A percentile compares a stretch with the other conserved stretches of the same genome.
These are phyloP conservation scores for Oreochromis tanganicae DNA, from an alignment of 2,113 vertebrate species.

Conservation along the genomic window DNA sequence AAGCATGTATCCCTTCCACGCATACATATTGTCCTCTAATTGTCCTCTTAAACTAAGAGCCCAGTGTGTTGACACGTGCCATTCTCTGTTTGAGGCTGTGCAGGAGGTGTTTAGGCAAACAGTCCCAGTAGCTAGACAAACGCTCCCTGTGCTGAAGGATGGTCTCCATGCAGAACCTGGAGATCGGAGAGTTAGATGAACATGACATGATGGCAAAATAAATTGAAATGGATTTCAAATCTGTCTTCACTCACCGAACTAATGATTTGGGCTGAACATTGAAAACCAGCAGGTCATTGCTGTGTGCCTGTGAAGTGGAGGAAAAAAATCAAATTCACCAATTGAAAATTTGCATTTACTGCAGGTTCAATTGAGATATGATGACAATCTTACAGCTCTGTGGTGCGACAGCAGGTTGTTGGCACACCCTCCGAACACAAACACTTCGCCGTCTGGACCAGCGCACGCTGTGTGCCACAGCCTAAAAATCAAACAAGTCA, in stretches of 20 bases:
- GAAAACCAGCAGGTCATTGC: conserved; percentile 89
- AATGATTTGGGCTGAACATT: conserved; percentile 90
- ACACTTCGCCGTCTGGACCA: conserved; percentile 90
- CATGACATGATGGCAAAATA: neutral
- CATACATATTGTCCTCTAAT: neutral
- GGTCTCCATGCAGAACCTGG: conserved; percentile 85
- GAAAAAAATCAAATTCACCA: neutral
- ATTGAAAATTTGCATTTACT: neutral
- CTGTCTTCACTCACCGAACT: conserved; percentile 75
- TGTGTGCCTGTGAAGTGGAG: conserved; percentile 80
- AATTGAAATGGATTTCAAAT: neutral
- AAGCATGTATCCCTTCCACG: neutral
- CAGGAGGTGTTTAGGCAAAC: conserved; percentile 89
- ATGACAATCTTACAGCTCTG: conserved; percentile 82
- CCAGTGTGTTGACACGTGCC: conserved; percentile 81
- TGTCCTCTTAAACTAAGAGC: conserved; percentile 71
- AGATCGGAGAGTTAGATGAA: neutral
- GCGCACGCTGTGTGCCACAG: conserved; percentile 94
- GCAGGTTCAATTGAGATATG: neutral
- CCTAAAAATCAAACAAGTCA: conserved; percentile 58
- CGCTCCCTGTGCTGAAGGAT: conserved; percentile 83
- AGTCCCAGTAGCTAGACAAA: conserved; percentile 83
- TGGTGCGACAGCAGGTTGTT: conserved; percentile 90
- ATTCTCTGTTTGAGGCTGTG: conserved; percentile 83
- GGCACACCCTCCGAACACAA: conserved; percentile 96